Evolutionary conservation across 2,113 vertebrate species (phyloP).

Genomic region (Eurypyga helias): DNA sequence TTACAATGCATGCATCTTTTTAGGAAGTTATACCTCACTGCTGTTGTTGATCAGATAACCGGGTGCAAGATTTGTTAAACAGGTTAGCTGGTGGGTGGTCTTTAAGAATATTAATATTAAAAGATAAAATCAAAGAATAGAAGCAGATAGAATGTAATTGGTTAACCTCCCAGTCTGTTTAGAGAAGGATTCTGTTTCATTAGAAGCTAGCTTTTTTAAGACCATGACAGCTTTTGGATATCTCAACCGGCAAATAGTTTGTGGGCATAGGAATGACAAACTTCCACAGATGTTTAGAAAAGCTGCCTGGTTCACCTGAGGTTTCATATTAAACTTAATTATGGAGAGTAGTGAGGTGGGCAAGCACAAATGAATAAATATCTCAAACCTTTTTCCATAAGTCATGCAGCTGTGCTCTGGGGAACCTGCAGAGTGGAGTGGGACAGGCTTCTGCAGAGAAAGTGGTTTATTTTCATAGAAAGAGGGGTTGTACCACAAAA

Average conservation of each 20-base stretch:
- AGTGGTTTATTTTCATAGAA: background rate
- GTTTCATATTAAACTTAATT: background rate
- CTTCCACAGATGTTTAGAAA: slow-evolving; percentile 49
- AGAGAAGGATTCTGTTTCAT: slow-evolving; percentile 74
- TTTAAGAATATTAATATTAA: slow-evolving; percentile 89
- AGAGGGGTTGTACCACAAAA: background rate
- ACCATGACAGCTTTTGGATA: slow-evolving; percentile 56
- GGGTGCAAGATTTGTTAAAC: slow-evolving; percentile 85
- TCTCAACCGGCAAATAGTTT: slow-evolving; percentile 47
- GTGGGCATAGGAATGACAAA: slow-evolving; percentile 19
- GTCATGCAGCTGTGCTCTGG: background rate
- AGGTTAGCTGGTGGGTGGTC: slow-evolving; percentile 90
- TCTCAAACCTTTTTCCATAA: background rate
- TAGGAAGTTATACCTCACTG: slow-evolving; percentile 80
- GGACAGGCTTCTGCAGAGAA: background rate
- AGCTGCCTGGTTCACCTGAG: slow-evolving; percentile 54
- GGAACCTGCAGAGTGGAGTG: background rate
- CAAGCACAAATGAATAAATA: slow-evolving; percentile 16
- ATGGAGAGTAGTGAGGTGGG: slow-evolving; percentile 35
- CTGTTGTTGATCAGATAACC: slow-evolving; percentile 81
- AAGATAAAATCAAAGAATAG: slow-evolving; percentile 86
- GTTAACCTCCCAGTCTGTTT: slow-evolving; percentile 74
- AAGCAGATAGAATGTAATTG: slow-evolving; percentile 58
- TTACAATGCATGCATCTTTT: slow-evolving; percentile 64
- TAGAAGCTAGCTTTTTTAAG: slow-evolving; percentile 39